Evolutionary conservation across 2,888 invertebrate species (phyloP), one percentile per base, ranked within the genome.

Genomic region (Heliconius sara): DNA sequence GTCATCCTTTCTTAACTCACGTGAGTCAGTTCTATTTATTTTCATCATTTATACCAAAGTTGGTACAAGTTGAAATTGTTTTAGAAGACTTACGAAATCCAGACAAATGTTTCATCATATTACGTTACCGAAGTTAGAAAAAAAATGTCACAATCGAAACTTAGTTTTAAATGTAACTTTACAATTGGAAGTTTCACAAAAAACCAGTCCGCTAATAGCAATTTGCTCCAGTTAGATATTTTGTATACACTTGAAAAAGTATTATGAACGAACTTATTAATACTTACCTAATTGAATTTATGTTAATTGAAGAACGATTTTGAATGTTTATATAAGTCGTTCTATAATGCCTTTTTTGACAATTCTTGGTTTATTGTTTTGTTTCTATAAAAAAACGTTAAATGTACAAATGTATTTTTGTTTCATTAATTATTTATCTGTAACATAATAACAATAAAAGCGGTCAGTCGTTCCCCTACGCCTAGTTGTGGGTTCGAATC

Each of bases 11-110:
- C 84, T 89, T 90, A 22, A 60, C n/a, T 52, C 87, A 89, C 88
- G 85, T 87, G 86, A 90, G 86, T 90, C 87, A 80, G 80, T 78
- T 79, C 80, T 80, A 86, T 88, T 88, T 87, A 88, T 85, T 89
- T 90, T 88, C 86, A 86, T 86, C 84, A 86, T 88, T 89, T 87
- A 84, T 82, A n/a, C 83, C 80, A 71, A 83, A 84, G 80, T 84
- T 84, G 79, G 85, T 85, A 84, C 80, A 85, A 87, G 84, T 84
- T 82, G 77, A 76, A 79, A 63, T 76, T 87, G 87, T 88, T 90
- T 88, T 85, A 83, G 83, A 81, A 80, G 78, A 78, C 83, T 87
- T 87, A 85, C 84, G 81, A 83, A 84, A 88, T 83, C 65, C 79
- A 74, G 47, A 67, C 80, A 78, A 85, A 83, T 79, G 79, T 83